phyloP scores from a whole-genome alignment of 2,113 vertebrate species.

The Chaetorhynchus papuensis region DNA sequence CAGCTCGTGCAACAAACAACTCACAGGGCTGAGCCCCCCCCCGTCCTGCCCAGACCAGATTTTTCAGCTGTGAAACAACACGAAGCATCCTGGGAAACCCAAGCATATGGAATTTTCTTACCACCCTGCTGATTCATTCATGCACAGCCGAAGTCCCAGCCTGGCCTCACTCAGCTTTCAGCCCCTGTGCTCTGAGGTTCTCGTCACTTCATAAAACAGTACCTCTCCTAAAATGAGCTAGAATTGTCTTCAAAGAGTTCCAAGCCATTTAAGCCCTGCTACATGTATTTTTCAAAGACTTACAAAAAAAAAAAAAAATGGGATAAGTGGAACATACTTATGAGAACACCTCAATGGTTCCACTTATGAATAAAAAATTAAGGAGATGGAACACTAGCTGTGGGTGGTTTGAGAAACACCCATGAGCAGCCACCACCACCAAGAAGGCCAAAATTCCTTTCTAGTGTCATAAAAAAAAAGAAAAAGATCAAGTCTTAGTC shows the following conservation, averaged over 20 bases:
- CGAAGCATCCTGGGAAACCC: background rate
- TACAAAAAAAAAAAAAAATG: background rate
- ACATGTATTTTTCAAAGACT: background rate
- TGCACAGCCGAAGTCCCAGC: rapidly evolving
- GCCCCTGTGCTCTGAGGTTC: background rate
- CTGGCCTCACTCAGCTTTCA: background rate
- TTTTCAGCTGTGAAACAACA: conserved; percentile 1
- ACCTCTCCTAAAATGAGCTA: background rate
- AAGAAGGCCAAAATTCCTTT: background rate
- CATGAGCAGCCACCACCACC: background rate
- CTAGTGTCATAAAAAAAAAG: background rate
- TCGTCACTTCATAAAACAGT: background rate
- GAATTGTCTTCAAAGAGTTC: background rate
- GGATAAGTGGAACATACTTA: background rate
- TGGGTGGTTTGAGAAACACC: background rate
- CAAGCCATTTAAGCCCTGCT: background rate
- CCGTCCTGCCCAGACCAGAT: background rate
- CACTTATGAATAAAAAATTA: background rate
- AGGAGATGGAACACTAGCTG: background rate
- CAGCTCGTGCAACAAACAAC: background rate
- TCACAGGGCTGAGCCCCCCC: background rate
- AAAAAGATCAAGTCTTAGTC: background rate
- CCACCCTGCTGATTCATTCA: background rate
- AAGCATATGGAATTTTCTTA: background rate
- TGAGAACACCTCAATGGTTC: background rate